These are phyloP conservation scores for Boulengeromyrus knoepffleri DNA, from an alignment of 2,113 vertebrate genomes.

Conservation along the genomic window DNA sequence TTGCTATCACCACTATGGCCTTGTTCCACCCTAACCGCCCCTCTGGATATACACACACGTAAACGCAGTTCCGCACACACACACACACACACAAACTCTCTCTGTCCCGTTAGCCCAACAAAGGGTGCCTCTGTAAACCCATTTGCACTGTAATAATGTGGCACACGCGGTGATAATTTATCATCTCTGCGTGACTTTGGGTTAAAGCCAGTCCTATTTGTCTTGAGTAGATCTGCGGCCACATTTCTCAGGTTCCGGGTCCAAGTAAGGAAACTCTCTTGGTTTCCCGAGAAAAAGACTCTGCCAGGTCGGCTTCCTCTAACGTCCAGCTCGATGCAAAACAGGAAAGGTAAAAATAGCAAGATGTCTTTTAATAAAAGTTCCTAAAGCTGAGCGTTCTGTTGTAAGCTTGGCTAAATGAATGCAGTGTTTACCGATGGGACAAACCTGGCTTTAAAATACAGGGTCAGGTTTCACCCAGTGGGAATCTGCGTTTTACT, in stretches of 20 bases:
- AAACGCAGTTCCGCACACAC: background rate
- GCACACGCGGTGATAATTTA: background rate
- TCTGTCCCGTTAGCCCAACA: background rate
- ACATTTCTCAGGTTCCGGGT: background rate
- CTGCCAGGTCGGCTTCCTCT: background rate
- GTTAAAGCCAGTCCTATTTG: conserved; percentile 3
- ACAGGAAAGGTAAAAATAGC: background rate
- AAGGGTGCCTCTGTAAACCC: background rate
- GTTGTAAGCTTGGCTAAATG: background rate
- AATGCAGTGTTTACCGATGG: background rate
- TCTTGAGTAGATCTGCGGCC: background rate
- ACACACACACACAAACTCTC: background rate
- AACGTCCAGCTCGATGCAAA: background rate
- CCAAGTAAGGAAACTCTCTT: background rate
- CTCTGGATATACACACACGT: background rate
- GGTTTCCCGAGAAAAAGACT: background rate
- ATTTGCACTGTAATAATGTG: background rate
- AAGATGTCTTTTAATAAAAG: background rate
- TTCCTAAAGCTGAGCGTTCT: background rate
- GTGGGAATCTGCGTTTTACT: background rate
- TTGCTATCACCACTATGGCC: background rate
- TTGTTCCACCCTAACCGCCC: background rate
- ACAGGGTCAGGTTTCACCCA: background rate
- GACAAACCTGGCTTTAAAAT: background rate
- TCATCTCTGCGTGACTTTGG: background rate